phyloP scores from a whole-genome alignment of 2,797 vertebrate species.

The Hirundo rustica region DNA sequence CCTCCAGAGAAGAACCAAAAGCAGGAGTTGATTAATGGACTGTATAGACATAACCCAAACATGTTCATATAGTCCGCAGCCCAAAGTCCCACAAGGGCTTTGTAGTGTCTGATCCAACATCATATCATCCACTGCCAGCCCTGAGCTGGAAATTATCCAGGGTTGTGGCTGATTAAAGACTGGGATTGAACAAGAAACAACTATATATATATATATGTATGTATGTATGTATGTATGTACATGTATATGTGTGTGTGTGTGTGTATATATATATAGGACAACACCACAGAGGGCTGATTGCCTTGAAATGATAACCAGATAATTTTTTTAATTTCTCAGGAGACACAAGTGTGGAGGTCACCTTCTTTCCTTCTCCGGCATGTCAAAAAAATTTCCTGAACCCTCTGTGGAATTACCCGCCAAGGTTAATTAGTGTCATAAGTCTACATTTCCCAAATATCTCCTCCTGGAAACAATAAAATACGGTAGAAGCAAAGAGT shows the following conservation, averaged over 20 bases:
- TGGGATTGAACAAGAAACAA: not conserved
- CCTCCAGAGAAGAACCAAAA: not conserved
- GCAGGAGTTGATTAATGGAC: not conserved
- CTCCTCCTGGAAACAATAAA: constrained; percentile 4
- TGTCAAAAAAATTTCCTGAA: not conserved
- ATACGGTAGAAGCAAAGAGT: not conserved
- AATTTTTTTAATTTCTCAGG: constrained; percentile 18
- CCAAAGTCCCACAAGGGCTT: not conserved
- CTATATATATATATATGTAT: too few relatives aligned
- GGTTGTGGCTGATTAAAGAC: not conserved
- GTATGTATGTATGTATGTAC: too few relatives aligned
- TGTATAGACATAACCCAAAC: not conserved
- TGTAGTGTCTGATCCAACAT: not conserved
- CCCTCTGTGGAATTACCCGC: not conserved
- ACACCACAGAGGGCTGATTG: not conserved
- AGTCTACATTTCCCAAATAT: not conserved
- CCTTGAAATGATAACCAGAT: not conserved
- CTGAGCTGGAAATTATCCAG: not conserved
- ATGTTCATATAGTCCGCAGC: too few relatives aligned
- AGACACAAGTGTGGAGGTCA: not conserved
- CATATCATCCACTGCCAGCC: not conserved
- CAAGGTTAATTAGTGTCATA: not conserved
- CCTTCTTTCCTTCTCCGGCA: not conserved
- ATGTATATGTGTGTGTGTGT: too few relatives aligned
- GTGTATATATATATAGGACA: not conserved